Conservation (phyloP, 2,888 invertebrate genomes). For the Drosophila kambysellisi region DNA sequence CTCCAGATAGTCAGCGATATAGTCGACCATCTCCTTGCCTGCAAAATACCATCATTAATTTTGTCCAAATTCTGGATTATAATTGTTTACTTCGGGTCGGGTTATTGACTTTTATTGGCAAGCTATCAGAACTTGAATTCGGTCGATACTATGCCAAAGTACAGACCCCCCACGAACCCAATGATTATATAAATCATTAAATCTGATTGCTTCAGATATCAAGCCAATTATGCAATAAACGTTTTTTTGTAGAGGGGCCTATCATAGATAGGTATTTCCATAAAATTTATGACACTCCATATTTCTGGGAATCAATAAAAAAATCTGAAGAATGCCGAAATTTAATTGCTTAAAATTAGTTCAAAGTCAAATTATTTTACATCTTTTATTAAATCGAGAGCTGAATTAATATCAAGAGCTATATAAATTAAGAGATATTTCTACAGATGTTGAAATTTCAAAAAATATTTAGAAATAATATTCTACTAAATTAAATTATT, state of each 20-base stretch:
- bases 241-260: background rate
- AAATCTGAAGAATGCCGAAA: background rate
- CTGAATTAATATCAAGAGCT: no score
- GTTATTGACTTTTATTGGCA: background rate
- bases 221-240: background rate
- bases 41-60: conserved; percentile 16
- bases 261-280: background rate
- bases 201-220: background rate
- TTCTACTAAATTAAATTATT: background rate
- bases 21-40: conserved; percentile 99
- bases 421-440: no score
- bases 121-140: background rate
- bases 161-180: background rate
- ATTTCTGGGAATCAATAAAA: background rate
- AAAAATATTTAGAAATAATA: no score
- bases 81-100: background rate
- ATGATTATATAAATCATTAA: background rate
- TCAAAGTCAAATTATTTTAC: background rate
- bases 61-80: background rate
- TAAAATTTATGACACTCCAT: background rate
- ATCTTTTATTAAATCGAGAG: background rate
- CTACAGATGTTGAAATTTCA: no score
- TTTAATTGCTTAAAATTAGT: background rate
- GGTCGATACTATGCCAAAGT: background rate
- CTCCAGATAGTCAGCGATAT: conserved; percentile 98